Evolutionary conservation across 2,888 invertebrate genomes (phyloP), one percentile per base, ranked within the genome.

Genomic region (Conistra vaccinii): DNA sequence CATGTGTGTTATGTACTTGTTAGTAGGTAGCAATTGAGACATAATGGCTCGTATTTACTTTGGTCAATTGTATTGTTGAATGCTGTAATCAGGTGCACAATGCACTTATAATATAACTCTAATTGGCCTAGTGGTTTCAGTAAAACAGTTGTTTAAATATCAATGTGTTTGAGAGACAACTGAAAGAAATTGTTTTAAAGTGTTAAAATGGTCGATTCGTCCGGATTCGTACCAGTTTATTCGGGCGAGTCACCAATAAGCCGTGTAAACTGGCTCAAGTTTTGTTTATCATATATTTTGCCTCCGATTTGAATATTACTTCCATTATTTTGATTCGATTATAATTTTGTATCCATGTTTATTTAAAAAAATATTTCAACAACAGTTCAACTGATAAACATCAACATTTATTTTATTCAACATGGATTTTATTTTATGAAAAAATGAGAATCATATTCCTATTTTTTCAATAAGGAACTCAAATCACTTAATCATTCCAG

Each of bases 401-500:
- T 20, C 9, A 48, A 48, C 20, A 48, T 48, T n/a, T n/a, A n/a
- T n/a, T n/a, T n/a, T n/a, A n/a, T n/a, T n/a, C n/a, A n/a, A n/a
- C n/a, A n/a, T n/a, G n/a, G n/a, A n/a, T n/a, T n/a, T n/a, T n/a
- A n/a, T n/a, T n/a, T n/a, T n/a, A 39, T 39, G 39, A 39, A 12
- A 3, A 39, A 39, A 39, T 39, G 2, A 39, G 12, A 12, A 39
- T 6, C 20, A 48, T 17, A 17, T 45, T 20, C 2, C 1, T 7
- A 26, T 6, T 2, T 17, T 6, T 12, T 55, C 26, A 5, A 17
- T 26, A 14, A 7, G 14, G 26, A 14, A 14, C 14, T 74, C 9
- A 71, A 48, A 17, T n/a, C 0, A 29, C 0, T 20, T n/a, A n/a
- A 60, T 42, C 62, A 55, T 91, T 89, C 0, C 91, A 96, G 96